Conservation (phyloP, 2,888 invertebrate genomes). For the Oscheius sp. region DNA sequence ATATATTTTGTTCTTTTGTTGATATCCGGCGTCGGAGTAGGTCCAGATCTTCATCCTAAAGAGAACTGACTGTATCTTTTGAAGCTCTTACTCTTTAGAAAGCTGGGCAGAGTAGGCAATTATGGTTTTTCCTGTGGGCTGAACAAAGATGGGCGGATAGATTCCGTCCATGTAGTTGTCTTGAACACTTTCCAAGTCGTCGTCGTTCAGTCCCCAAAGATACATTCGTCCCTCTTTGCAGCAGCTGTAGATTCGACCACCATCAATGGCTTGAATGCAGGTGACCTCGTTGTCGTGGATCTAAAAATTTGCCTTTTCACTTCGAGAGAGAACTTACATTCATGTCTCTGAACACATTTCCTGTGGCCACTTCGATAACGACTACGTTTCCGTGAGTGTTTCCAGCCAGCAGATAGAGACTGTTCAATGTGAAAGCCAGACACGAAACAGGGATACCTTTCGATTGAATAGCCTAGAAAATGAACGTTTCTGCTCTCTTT, state of each 20-base stretch:
- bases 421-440: slow-evolving; percentile 65
- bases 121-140: slow-evolving; percentile 51
- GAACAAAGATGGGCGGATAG: slow-evolving; percentile 53
- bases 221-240: slow-evolving; percentile 61
- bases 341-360: slow-evolving; percentile 45
- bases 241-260: slow-evolving; percentile 64
- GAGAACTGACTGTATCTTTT: neutral
- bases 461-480: slow-evolving; percentile 58
- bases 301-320: slow-evolving; percentile 35
- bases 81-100: slow-evolving; percentile 64
- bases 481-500: neutral
- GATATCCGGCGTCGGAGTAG: slow-evolving; percentile 51
- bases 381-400: slow-evolving; percentile 60
- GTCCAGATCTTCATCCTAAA: slow-evolving; percentile 70
- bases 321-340: slow-evolving; percentile 38
- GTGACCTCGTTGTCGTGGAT: slow-evolving; percentile 54
- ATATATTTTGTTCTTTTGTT: slow-evolving; percentile 74
- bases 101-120: slow-evolving; percentile 54
- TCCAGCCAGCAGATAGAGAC: slow-evolving; percentile 63
- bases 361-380: slow-evolving; percentile 53
- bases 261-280: slow-evolving; percentile 62
- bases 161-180: slow-evolving; percentile 48
- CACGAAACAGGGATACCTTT: slow-evolving; percentile 63
- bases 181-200: slow-evolving; percentile 30
- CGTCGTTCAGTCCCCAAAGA: slow-evolving; percentile 56